A percentile compares a stretch with the other conserved stretches of the same genome.
phyloP scores from a whole-genome alignment of 2,888 invertebrate species.

The Ichneumoninae sp. region DNA sequence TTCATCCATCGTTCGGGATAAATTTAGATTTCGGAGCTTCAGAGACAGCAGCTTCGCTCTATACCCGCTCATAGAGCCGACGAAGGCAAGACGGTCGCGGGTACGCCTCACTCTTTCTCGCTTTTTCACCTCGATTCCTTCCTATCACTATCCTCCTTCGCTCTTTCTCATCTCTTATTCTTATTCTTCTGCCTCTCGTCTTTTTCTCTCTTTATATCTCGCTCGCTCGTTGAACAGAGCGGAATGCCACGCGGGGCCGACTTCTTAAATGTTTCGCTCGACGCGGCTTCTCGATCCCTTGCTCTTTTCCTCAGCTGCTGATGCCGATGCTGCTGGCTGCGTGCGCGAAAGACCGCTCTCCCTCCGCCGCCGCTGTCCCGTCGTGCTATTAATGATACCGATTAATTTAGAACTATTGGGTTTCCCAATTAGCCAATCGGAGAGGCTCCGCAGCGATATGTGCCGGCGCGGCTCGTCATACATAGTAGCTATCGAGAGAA shows the following conservation, averaged over 20 bases:
- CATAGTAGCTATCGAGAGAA: constrained; percentile 26
- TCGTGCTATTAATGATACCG: constrained; percentile 83
- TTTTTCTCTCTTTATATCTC: constrained; percentile 52
- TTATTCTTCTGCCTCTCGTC: constrained; percentile 38
- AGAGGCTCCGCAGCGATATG: constrained; percentile 65
- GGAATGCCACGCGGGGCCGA: constrained; percentile 75
- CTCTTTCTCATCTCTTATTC: constrained; percentile 62
- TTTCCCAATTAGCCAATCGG: constrained; percentile 84
- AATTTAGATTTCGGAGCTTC: constrained; percentile 78
- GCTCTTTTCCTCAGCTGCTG: constrained; percentile 66
- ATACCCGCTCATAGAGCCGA: constrained; percentile 49
- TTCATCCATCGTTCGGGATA: constrained; percentile 84
- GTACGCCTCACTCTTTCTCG: constrained; percentile 55
- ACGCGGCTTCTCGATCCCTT: constrained; percentile 71
- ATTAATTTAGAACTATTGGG: constrained; percentile 85
- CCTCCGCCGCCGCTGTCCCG: constrained; percentile 65
- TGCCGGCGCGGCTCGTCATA: constrained; percentile 34
- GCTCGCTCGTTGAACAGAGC: constrained; percentile 53
- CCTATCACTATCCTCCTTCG: constrained; percentile 56
- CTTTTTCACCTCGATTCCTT: constrained; percentile 61
- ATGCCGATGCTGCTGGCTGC: constrained; percentile 22
- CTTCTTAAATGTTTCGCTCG: constrained; percentile 81
- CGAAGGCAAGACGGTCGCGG: constrained; percentile 47
- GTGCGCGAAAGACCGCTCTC: constrained; percentile 49
- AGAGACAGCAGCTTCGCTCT: constrained; percentile 70